Evolutionary conservation across 2,113 vertebrate genomes (phyloP).

Genomic region (Castor canadensis): DNA sequence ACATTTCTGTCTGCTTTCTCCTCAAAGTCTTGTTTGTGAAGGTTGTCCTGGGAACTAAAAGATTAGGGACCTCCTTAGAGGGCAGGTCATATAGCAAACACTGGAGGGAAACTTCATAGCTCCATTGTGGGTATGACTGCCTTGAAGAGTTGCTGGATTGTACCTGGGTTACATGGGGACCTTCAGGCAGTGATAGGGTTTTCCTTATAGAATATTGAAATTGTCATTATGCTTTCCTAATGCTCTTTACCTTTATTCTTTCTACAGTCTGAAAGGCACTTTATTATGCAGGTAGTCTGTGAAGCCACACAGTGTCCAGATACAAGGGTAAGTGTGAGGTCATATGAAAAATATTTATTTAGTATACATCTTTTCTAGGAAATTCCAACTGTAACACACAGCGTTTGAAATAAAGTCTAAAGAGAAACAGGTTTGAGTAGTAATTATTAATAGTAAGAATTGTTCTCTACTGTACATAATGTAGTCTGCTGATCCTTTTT

Average conservation of each 20-base stretch:
- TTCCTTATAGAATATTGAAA: background rate
- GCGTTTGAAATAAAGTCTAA: background rate
- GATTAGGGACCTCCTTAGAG: slow-evolving; percentile 30
- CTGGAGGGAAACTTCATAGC: background rate
- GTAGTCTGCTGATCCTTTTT: background rate
- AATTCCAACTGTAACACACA: background rate
- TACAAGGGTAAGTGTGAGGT: slow-evolving; percentile 91
- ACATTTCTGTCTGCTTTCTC: background rate
- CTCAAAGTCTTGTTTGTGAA: background rate
- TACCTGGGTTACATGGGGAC: background rate
- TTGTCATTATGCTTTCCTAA: background rate
- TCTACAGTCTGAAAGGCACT: slow-evolving; percentile 95
- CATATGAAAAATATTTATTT: background rate
- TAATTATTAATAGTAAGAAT: background rate
- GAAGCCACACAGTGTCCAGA: slow-evolving; percentile 99
- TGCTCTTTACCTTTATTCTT: background rate
- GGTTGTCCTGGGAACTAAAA: slow-evolving; percentile 33
- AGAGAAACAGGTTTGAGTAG: background rate
- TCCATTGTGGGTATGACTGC: background rate
- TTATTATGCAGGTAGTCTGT: slow-evolving; percentile 99
- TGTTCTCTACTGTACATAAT: background rate
- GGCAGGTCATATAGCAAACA: background rate
- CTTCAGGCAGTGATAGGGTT: background rate
- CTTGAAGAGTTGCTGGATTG: background rate
- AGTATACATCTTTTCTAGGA: background rate